These are phyloP conservation scores for Rhimphoctona megacephalus DNA, from an alignment of 2,888 invertebrate genomes.

Conservation along the genomic window DNA sequence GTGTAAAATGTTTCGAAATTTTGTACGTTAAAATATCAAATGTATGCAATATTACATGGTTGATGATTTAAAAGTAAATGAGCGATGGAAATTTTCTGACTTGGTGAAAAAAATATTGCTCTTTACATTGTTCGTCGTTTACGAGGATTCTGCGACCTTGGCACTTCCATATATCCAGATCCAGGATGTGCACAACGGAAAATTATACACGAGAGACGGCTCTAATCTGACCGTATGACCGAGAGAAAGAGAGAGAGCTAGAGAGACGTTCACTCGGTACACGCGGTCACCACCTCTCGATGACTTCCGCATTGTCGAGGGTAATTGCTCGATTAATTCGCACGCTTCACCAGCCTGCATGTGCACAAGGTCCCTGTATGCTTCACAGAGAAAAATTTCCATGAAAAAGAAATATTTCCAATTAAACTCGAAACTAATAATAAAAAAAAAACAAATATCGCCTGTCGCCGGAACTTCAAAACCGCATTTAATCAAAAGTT, in stretches of 20 bases:
- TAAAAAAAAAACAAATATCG: not conserved
- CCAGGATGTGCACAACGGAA: conserved; percentile 45
- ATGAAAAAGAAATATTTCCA: not conserved
- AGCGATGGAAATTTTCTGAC: conserved; percentile 21
- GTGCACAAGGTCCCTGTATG: not conserved
- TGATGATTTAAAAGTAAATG: not conserved
- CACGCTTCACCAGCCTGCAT: conserved; percentile 29
- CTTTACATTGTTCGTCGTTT: conserved; percentile 39
- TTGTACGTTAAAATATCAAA: not conserved
- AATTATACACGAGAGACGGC: conserved; percentile 50
- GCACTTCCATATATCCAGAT: conserved; percentile 22
- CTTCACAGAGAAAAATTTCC: not conserved
- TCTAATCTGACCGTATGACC: conserved; percentile 46
- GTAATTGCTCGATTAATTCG: conserved; percentile 50
- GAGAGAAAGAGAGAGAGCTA: conserved; percentile 35
- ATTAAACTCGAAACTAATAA: not conserved
- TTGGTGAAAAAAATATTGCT: not conserved
- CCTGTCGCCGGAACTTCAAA: not conserved
- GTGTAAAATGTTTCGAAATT: not conserved
- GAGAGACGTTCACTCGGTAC: conserved; percentile 13
- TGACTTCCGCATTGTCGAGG: conserved; percentile 59
- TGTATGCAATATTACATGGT: not conserved
- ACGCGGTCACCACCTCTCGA: conserved; percentile 40
- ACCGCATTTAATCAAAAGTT: not conserved
- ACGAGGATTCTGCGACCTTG: conserved; percentile 57